Evolutionary conservation across 2,888 invertebrate species (phyloP), one percentile per base, ranked within the genome.

Genomic region (Patella ulyssiponensis): DNA sequence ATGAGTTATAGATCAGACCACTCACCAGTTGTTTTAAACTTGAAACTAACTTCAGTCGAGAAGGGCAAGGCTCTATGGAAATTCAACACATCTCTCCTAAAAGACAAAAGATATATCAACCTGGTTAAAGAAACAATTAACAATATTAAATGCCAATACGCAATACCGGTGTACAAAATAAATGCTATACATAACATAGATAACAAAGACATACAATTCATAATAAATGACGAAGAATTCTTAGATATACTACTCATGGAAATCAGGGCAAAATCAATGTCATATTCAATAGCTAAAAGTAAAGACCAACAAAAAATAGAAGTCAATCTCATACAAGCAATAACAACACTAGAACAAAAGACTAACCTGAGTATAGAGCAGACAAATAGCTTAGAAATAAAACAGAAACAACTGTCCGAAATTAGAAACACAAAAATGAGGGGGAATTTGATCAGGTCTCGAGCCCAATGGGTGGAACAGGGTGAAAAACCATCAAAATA

Each of bases 401-500:
- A 20, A 54, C 51, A 71, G n/a, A 23, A 58, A 52, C 14, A 77
- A 58, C 56, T 69, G 27, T 14, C 52, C 20, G 53, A 58, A 20
- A 27, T 71, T 15, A 64, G 70, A 20, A 69, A 73, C n/a, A 51
- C 58, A 27, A 73, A 74, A 73, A 54, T 77, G 54, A 53, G 73
- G 51, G 77, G 54, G 2, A 64, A 54, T 15, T 33, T 76, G 15
- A 23, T 71, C 15, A 74, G 71, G 64, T 51, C 73, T 11, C 74
- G 58, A 17, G 71, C 52, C 15, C 71, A 17, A 58, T 77, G 70
- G 58, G 44, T 70, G 64, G 72, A 71, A 56, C 70, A 78, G 71
- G 78, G 77, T 0, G 80, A 79, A 58, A 77, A 75, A 70, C 52
- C 69, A 12, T 71, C 79, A 17, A 77, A 52, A 44, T 77, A 75